Percentiles rank a stretch among this genome's conserved stretches.
Conservation (phyloP, 2,797 vertebrate species). For the Aselliscus stoliczkanus region DNA sequence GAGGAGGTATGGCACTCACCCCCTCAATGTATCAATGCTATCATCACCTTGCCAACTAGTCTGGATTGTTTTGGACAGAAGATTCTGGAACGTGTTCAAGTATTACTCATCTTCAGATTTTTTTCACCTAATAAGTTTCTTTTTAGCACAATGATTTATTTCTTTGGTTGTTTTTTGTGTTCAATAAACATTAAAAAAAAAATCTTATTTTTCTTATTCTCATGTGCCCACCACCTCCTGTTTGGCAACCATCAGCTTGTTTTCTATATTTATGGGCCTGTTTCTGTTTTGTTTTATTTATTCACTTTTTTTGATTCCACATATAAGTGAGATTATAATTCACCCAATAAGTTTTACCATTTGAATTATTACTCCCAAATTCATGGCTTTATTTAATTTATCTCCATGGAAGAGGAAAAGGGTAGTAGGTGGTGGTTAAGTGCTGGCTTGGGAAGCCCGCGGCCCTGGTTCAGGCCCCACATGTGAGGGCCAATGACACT, state of each 20-base stretch:
- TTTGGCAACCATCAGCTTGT: not conserved
- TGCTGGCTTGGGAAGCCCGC: too few relatives aligned
- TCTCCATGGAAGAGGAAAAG: not conserved
- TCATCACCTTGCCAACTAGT: not conserved
- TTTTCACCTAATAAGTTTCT: not conserved
- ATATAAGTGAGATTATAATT: not conserved
- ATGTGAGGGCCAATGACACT: too few relatives aligned
- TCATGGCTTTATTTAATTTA: conserved; percentile 12
- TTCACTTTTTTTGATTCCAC: not conserved
- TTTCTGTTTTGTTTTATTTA: not conserved
- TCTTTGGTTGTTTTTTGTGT: not conserved
- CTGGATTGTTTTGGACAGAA: conserved; percentile 1
- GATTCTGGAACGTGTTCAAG: conserved; percentile 55
- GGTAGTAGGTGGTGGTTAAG: too few relatives aligned
- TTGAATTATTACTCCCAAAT: not conserved
- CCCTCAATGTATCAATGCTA: not conserved
- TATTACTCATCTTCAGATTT: conserved; percentile 42
- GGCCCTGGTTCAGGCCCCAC: too few relatives aligned
- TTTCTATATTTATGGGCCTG: not conserved
- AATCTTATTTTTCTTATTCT: not conserved
- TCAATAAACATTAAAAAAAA: not conserved
- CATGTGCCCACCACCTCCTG: too few relatives aligned
- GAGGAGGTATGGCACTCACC: not conserved
- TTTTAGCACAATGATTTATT: not conserved
- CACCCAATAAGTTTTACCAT: not conserved